Evolutionary conservation across 1,140 invertebrate species (phyloP).

Genomic region (Drosophila persimilis): DNA sequence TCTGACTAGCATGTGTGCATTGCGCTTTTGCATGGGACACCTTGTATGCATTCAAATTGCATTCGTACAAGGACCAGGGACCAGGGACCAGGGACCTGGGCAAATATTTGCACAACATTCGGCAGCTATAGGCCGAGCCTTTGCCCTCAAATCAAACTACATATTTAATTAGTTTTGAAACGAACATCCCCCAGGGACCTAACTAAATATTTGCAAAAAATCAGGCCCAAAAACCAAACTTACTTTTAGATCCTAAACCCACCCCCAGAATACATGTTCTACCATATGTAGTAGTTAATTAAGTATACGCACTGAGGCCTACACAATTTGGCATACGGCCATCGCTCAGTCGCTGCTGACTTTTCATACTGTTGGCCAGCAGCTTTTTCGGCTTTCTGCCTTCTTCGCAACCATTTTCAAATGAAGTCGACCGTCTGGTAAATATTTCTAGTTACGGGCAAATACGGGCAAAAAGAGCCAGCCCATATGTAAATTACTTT

Average conservation of each 20-base stretch:
- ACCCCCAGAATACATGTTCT: slow-evolving; percentile 44
- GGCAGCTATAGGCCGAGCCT: background rate
- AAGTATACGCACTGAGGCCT: slow-evolving; percentile 68
- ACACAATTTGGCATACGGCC: slow-evolving; percentile 50
- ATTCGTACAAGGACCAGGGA: slow-evolving; percentile 17
- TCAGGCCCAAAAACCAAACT: slow-evolving; percentile 33
- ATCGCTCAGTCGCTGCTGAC: slow-evolving; percentile 64
- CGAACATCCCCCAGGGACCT: slow-evolving; percentile 29
- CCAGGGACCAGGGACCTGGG: slow-evolving; percentile 12
- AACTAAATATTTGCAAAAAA: slow-evolving; percentile 78
- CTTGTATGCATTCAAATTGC: slow-evolving; percentile 39
- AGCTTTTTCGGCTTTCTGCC: slow-evolving; percentile 41
- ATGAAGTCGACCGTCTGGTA: slow-evolving; percentile 38
- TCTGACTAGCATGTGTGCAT: slow-evolving; percentile 27
- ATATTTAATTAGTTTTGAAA: slow-evolving; percentile 57
- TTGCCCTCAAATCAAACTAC: slow-evolving; percentile 38
- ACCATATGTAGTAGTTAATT: slow-evolving; percentile 60
- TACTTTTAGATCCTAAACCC: slow-evolving; percentile 4
- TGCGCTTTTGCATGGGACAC: slow-evolving; percentile 57
- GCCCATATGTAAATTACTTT: slow-evolving; percentile 72
- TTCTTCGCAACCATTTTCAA: slow-evolving; percentile 13
- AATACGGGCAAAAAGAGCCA: slow-evolving; percentile 35
- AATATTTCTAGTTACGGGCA: slow-evolving; percentile 50
- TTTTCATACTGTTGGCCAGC: slow-evolving; percentile 67
- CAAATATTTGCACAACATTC: slow-evolving; percentile 61